Base-by-base conservation (phyloP, 2,888 invertebrate species). In the Meghimatium bilineatum region DNA sequence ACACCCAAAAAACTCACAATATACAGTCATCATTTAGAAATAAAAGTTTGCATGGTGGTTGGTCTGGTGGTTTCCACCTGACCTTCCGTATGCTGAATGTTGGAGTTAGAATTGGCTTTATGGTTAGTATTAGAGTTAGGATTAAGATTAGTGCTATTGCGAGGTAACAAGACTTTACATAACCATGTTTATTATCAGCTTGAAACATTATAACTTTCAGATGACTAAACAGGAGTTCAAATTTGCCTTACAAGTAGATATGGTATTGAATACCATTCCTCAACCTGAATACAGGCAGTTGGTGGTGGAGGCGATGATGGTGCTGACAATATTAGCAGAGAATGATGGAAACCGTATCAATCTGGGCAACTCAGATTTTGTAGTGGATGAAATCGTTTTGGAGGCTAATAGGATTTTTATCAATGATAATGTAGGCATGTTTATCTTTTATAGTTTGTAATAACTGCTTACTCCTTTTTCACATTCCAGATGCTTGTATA, bases 181-280 rank as follows among this genome's bases (percentile, higher is more conserved):
- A n/a, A n/a, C n/a, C n/a, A n/a, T n/a, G n/a, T n/a, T n/a, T n/a
- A n/a, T n/a, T n/a, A n/a, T n/a, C 44, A 44, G 5, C 5, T 44
- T 44, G 44, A 44, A 44, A 44, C 44, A 44, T 32, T 32, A 3
- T 20, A 23, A 60, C 38, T 36, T 14, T 26, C 85, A 95, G 95
- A 99, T 99, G 99, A 99, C 99, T 0, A 96, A 98, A 0, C 98
- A 98, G 69, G 99, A 99, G 94, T 94, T 99, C 89, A 99, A 99
- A 94, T 99, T 99, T 94, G 99, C 99, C 0, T 95, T 99, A 32
- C 97, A 98, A 83, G 99, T 99, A 0, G 99, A 99, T 94, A 97
- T 97, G 1, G 98, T 98, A 3, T 94, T 99, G 80, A 99, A 99
- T 93, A 96, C 97, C 80, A 98, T 99, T 90, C 98, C 99, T 0